phyloP scores from a whole-genome alignment of 2,888 invertebrate genomes.

The Toxonevra muliebris region DNA sequence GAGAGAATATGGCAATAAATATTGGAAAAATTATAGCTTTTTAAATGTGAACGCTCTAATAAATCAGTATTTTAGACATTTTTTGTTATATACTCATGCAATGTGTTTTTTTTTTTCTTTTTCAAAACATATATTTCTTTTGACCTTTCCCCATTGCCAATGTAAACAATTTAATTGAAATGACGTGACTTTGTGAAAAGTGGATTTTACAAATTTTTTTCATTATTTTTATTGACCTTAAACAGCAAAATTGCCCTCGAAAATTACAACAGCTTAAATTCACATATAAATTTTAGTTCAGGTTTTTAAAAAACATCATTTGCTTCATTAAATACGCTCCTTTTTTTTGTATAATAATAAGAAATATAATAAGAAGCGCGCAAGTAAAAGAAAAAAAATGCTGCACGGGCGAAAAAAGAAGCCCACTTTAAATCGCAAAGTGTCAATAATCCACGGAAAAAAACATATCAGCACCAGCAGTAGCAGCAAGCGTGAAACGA shows the following conservation, averaged over 20 bases:
- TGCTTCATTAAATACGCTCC: no score
- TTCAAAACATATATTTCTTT: no score
- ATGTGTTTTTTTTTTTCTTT: not conserved
- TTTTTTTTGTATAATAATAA: no score
- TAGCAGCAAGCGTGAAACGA: conserved; percentile 5
- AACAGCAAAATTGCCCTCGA: no score
- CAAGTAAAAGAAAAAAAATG: no score
- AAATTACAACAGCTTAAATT: no score
- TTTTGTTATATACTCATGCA: not conserved
- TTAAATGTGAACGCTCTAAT: not conserved
- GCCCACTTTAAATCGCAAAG: conserved; percentile 7
- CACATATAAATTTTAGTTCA: no score
- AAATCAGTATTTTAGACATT: conserved; percentile 3
- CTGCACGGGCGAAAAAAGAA: not conserved
- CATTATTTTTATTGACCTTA: no score
- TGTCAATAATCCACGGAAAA: conserved; percentile 10
- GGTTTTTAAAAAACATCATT: no score
- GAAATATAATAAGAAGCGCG: no score
- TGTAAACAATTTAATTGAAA: conserved; percentile 2
- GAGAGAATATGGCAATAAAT: not conserved
- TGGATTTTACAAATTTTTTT: not conserved
- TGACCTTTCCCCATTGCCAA: not conserved
- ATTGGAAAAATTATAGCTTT: conserved; percentile 1
- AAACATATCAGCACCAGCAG: not conserved
- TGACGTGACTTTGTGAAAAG: not conserved